Conservation (phyloP, 2,888 invertebrate species). For the Kuschelorhynchus macadamiae region DNA sequence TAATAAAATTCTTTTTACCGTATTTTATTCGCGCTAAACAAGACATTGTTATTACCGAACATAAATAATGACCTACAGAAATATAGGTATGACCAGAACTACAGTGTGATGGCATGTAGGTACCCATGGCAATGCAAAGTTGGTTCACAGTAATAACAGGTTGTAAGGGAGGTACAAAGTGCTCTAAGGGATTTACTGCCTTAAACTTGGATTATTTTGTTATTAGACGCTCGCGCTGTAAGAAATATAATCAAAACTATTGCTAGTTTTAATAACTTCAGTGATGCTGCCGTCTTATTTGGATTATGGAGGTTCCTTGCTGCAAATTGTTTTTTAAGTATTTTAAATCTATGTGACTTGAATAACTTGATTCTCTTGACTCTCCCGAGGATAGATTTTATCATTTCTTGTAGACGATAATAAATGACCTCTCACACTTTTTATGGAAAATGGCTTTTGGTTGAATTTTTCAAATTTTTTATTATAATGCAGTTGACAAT, state of each 20-base stretch:
- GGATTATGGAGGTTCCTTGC: no score
- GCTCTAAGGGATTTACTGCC: slow-evolving; percentile 21
- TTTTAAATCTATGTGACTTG: no score
- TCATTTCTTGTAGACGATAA: no score
- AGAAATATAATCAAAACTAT: slow-evolving; percentile 6
- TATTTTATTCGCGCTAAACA: slow-evolving; percentile 18
- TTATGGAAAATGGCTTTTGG: no score
- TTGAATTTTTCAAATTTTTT: no score
- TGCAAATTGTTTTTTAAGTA: no score
- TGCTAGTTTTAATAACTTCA: no score
- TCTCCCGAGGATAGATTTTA: no score
- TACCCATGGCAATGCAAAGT: slow-evolving; percentile 33
- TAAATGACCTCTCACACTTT: no score
- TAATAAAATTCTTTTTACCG: slow-evolving; percentile 20
- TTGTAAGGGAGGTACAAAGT: slow-evolving; percentile 26
- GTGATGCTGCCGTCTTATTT: no score
- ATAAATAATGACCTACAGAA: slow-evolving; percentile 25
- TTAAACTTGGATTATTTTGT: slow-evolving; percentile 23
- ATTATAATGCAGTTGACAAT: no score
- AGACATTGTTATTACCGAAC: slow-evolving; percentile 5
- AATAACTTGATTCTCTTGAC: no score
- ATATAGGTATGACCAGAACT: slow-evolving; percentile 30
- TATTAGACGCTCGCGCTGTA: not conserved
- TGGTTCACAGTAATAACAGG: slow-evolving; percentile 31
- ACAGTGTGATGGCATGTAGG: slow-evolving; percentile 19